These are phyloP conservation scores for Spisula subtruncata DNA, from an alignment of 2,888 invertebrate species.

Conservation along the genomic window DNA sequence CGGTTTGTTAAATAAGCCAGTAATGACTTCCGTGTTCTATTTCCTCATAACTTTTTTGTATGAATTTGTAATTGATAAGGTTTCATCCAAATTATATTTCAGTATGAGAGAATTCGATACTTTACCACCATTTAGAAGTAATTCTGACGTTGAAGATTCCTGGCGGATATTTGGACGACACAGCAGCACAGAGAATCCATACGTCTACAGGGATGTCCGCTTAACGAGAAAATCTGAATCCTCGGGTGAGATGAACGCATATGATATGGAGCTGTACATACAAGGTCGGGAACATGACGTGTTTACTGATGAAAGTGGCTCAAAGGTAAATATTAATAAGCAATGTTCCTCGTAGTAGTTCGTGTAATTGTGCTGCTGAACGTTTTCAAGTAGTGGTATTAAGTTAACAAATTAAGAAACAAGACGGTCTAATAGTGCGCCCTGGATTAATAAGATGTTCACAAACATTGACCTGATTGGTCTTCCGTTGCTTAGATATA, in stretches of 20 bases:
- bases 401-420: not conserved
- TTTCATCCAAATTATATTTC: not conserved
- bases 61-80: too few species aligned
- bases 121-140: not conserved
- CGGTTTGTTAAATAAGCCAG: too few species aligned
- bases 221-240: not conserved
- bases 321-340: not conserved
- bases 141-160: not conserved
- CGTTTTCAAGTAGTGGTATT: not conserved
- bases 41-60: too few species aligned
- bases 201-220: not conserved
- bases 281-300: not conserved
- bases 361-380: not conserved
- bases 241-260: not conserved
- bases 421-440: not conserved
- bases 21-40: too few species aligned
- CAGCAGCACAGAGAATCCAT: not conserved
- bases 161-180: not conserved
- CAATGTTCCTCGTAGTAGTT: not conserved
- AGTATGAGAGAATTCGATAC: not conserved
- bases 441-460: not conserved
- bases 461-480: not conserved
- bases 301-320: not conserved
- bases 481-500: not conserved
- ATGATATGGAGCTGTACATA: slow-evolving; percentile 1